Conservation (phyloP, 2,113 vertebrate genomes). For the Cynocephalus volans region DNA sequence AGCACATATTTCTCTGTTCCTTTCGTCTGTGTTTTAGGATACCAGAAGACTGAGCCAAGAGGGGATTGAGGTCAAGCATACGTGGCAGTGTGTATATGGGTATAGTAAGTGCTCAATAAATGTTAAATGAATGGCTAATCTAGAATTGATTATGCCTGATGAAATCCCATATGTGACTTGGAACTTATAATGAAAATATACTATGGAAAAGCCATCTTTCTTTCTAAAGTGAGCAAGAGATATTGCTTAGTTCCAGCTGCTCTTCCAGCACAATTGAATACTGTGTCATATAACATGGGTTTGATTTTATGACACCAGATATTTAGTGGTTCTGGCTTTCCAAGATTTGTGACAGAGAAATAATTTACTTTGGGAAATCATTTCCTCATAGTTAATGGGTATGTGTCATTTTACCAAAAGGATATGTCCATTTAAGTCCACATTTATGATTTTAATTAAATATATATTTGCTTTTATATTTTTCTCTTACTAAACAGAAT, state of each 20-base stretch:
- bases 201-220: neutral
- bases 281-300: neutral
- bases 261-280: neutral
- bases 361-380: neutral
- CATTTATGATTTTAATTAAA: neutral
- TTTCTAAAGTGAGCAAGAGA: neutral
- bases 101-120: constrained; percentile 2
- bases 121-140: neutral
- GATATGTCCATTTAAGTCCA: neutral
- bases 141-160: constrained; percentile 6
- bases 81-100: neutral
- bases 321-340: neutral
- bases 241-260: neutral
- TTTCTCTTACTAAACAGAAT: constrained; percentile 36
- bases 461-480: neutral
- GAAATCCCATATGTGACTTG: neutral
- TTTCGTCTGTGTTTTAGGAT: neutral
- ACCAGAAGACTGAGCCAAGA: neutral
- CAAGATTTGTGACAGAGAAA: constrained; percentile 28
- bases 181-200: neutral
- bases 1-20: accelerated
- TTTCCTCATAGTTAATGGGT: neutral
- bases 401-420: neutral
- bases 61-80: too few relatives aligned
- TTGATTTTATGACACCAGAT: neutral